These are phyloP conservation scores for Malurus leucopterus DNA, from an alignment of 2,797 vertebrate species.

Conservation along the genomic window DNA sequence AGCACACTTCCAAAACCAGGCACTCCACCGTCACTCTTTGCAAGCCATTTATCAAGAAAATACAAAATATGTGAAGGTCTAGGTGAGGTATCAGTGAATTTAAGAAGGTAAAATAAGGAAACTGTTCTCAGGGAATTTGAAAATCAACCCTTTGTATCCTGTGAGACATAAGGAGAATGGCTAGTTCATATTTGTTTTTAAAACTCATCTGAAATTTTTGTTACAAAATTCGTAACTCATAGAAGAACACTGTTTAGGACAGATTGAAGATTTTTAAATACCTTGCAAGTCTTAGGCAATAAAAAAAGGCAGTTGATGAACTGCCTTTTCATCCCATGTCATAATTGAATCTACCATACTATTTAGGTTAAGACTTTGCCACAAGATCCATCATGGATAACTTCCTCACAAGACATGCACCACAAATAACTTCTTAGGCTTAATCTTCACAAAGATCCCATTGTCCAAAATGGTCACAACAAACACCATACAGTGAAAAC, in stretches of 20 bases:
- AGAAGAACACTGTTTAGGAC: neutral
- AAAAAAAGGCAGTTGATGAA: slow-evolving; percentile 2
- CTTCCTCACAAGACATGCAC: slow-evolving; percentile 16
- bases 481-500: slow-evolving; percentile 18
- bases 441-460: slow-evolving; percentile 5
- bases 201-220: neutral
- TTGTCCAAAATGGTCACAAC: slow-evolving; percentile 20
- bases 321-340: neutral
- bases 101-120: neutral
- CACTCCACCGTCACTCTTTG: neutral
- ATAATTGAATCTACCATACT: neutral
- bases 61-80: neutral
- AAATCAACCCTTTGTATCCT: neutral
- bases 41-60: neutral
- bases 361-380: slow-evolving; percentile 35
- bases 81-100: neutral
- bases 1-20: neutral
- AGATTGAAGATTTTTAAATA: neutral
- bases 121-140: neutral
- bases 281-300: neutral
- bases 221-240: neutral
- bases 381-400: neutral
- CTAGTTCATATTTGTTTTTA: neutral
- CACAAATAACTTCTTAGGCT: slow-evolving; percentile 19
- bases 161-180: neutral